Conservation (phyloP, 2,888 invertebrate genomes). For the Ashinkailepas kermadecensis region DNA sequence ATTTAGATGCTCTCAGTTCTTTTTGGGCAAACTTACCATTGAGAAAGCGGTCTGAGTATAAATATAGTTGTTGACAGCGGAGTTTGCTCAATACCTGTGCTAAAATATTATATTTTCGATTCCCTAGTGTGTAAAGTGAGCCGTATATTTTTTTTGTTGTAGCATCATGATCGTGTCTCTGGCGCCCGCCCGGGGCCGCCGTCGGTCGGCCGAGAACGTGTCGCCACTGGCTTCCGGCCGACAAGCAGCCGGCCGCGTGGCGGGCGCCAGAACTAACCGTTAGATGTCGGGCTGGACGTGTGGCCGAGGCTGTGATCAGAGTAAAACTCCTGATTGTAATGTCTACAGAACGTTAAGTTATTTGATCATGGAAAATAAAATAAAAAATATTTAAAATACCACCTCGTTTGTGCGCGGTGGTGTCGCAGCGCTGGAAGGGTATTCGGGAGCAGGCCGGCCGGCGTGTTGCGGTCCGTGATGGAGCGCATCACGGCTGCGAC, state of each 20-base stretch:
- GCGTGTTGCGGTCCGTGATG: no score
- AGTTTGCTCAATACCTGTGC: constrained; percentile 22
- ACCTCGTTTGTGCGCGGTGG: neutral
- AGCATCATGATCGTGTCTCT: constrained; percentile 1
- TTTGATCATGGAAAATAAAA: constrained; percentile 20
- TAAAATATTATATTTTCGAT: constrained; percentile 23
- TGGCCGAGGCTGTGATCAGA: constrained; percentile 23
- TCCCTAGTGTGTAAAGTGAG: constrained; percentile 22
- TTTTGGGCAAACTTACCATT: constrained; percentile 23
- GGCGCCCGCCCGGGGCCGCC: neutral
- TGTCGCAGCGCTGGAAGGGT: no score
- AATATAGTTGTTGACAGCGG: constrained; percentile 18
- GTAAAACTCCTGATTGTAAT: constrained; percentile 22
- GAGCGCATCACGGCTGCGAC: no score
- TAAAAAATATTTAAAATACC: constrained; percentile 21
- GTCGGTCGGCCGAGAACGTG: neutral
- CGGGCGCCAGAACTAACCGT: neutral
- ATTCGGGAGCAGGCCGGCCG: no score
- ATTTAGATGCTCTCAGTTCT: constrained; percentile 6
- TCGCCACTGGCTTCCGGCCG: neutral
- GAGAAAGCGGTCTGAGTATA: constrained; percentile 17
- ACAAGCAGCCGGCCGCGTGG: neutral
- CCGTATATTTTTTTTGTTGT: constrained; percentile 21
- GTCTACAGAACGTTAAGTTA: constrained; percentile 24
- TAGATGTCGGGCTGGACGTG: constrained; percentile 8